Base-by-base conservation (phyloP, 2,888 invertebrate species). In the Ellobium chinense region DNA sequence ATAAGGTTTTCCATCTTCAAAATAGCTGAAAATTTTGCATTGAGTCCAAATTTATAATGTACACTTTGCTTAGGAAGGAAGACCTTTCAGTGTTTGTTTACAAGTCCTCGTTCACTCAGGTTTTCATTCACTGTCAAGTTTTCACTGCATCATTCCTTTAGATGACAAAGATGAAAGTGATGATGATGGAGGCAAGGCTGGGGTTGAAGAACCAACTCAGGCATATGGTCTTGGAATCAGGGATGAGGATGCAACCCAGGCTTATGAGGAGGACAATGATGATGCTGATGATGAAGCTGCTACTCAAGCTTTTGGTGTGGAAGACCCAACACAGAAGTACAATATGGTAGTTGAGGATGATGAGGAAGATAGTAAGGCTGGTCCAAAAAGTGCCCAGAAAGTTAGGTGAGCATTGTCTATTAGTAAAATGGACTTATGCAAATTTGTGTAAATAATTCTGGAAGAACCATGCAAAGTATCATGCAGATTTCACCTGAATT, bases 141-240 rank as follows among this genome's bases (percentile, higher is more conserved):
- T n/a, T n/a, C n/a, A n/a, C n/a, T n/a, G n/a, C n/a, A n/a, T n/a
- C n/a, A n/a, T n/a, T n/a, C n/a, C n/a, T 60, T 24, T 4, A 31
- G 85, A 85, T 34, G 85, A 83, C 46, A 85, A 66, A 63, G 84
- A 69, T 79, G 86, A 78, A 5, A 58, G 72, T 3, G 84, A 84
- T 31, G 85, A 82, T 27, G 80, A 83, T 29, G 81, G 82, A 58
- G 87, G 86, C 60, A 83, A 79, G 63, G 80, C 69, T 12, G 81
- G 81, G 9, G 80, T 72, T 21, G 73, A 78, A 46, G 69, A 29
- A 21, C 56, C 56, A 18, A 18, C 72, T 34, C 29, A 39, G 12
- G 73, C 72, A 1, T 75, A 76, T 14, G 72, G 37, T 24, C 69
- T 18, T 14, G 65, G 18, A 18, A 34, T 31, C 14, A 65, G 31